Conservation (phyloP, 2,888 invertebrate genomes). For the Marasmarcha lunaedactyla region DNA sequence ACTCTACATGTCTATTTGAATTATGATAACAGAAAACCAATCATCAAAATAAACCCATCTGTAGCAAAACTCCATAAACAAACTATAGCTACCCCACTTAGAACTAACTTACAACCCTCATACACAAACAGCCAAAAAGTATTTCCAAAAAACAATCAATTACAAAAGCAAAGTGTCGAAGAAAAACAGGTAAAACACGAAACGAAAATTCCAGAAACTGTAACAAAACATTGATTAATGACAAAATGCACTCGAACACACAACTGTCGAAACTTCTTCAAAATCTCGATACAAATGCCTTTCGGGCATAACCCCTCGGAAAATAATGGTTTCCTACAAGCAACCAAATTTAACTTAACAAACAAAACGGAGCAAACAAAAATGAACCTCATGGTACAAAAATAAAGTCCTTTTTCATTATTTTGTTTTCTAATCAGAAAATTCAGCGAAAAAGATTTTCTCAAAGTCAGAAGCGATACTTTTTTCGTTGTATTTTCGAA, state of each 20-base stretch:
- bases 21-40: no score
- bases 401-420: constrained; percentile 17
- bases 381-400: constrained; percentile 3
- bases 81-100: no score
- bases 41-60: no score
- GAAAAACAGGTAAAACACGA: constrained; percentile 58
- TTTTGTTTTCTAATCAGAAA: neutral
- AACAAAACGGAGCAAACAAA: constrained; percentile 15
- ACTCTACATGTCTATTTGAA: no score
- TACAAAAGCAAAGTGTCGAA: constrained; percentile 54
- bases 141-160: constrained; percentile 47
- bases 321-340: constrained; percentile 63
- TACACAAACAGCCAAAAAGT: no score
- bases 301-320: constrained; percentile 50
- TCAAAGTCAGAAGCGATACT: neutral
- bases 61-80: no score
- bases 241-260: constrained; percentile 69
- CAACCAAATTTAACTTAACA: constrained; percentile 18
- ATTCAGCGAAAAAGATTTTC: constrained; percentile 4
- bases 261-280: constrained; percentile 69
- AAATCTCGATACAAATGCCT: constrained; percentile 66
- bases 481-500: constrained; percentile 36
- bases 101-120: no score
- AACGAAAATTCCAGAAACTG: constrained; percentile 40
- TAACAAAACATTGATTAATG: constrained; percentile 70